Percentiles rank a stretch among this genome's conserved stretches.
Evolutionary conservation across 2,113 vertebrate genomes (phyloP).

Genomic region (Egretta garzetta): DNA sequence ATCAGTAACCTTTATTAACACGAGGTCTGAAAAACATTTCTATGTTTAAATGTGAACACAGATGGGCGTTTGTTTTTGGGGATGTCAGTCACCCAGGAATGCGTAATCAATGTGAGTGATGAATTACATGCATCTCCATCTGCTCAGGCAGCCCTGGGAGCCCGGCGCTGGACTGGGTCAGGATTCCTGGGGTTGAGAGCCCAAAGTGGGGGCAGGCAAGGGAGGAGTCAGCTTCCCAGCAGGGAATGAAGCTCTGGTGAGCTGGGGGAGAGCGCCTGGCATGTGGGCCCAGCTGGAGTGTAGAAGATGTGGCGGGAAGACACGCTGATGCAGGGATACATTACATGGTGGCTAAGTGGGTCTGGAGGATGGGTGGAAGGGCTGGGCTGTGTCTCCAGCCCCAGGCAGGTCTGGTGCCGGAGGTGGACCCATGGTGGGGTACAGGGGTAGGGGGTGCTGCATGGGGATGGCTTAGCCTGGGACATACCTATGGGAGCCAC

Average conservation of each 20-base stretch:
- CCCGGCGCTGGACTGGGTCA: background rate
- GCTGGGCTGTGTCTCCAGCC: background rate
- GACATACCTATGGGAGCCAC: fast-evolving
- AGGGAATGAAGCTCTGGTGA: background rate
- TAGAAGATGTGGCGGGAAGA: background rate
- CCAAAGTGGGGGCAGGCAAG: fast-evolving
- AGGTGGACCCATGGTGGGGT: background rate
- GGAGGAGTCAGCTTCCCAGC: background rate
- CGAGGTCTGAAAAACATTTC: background rate
- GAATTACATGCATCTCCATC: background rate
- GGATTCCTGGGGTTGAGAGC: background rate
- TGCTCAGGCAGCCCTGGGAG: background rate
- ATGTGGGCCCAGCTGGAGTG: background rate
- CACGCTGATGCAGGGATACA: background rate
- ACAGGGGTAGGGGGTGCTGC: background rate
- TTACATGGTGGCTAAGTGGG: fast-evolving
- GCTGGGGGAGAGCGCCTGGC: fast-evolving
- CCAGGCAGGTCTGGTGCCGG: background rate
- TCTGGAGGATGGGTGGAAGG: background rate
- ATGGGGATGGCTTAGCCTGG: fast-evolving
- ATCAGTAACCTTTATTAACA: background rate
- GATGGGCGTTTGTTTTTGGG: background rate
- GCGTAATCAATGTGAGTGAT: background rate
- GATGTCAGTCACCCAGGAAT: background rate
- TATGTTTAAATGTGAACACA: background rate